phyloP scores from a whole-genome alignment of 2,113 vertebrate species.

The Melozone crissalis region DNA sequence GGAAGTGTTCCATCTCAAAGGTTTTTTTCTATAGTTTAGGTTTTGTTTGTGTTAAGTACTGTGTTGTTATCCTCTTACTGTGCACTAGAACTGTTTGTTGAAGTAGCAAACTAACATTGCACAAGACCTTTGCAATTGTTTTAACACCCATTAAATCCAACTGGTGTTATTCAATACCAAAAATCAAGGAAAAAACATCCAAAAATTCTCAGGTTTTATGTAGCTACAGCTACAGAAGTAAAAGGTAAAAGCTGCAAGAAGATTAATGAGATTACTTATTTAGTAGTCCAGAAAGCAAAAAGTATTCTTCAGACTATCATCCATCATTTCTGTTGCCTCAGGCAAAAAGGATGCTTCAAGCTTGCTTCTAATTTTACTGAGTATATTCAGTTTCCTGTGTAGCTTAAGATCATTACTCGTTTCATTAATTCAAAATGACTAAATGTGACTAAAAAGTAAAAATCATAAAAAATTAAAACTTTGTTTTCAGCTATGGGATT shows the following conservation, averaged over 20 bases:
- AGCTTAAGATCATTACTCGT: conserved; percentile 44
- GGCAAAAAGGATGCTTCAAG: conserved; percentile 51
- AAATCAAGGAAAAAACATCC: not conserved
- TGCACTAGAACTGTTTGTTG: not conserved
- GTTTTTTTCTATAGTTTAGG: not conserved
- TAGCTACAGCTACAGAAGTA: not conserved
- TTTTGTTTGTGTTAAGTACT: not conserved
- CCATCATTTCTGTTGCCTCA: conserved; percentile 62
- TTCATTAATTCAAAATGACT: conserved; percentile 62
- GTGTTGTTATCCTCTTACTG: not conserved
- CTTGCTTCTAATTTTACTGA: conserved; percentile 51
- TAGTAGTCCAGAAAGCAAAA: conserved; percentile 23
- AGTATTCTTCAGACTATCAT: conserved; percentile 46
- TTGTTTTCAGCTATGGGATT: not conserved
- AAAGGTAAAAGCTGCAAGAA: conserved; percentile 32
- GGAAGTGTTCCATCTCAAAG: not conserved
- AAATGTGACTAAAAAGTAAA: conserved; percentile 51
- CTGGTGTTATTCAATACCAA: not conserved
- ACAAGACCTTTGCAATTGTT: not conserved
- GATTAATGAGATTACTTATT: conserved; percentile 60
- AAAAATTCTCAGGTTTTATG: not conserved
- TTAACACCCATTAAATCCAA: not conserved
- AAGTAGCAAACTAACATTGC: not conserved
- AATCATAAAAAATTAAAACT: conserved; percentile 33
- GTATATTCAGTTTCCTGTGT: conserved; percentile 28